Conservation (phyloP, 2,888 invertebrate species). For the Noctua janthe region DNA sequence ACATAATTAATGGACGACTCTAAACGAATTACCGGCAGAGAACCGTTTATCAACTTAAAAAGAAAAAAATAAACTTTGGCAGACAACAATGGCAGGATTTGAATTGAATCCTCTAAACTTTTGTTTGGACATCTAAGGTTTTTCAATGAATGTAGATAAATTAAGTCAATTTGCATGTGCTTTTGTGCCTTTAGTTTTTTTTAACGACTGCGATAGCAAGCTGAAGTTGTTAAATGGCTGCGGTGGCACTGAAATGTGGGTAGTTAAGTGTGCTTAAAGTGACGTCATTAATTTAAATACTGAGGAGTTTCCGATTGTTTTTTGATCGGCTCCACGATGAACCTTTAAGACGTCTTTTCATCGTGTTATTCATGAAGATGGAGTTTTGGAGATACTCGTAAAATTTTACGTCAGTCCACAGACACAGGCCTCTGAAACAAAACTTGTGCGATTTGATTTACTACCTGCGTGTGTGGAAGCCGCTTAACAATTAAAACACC, state of each 20-base stretch:
- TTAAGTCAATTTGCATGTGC: conserved; percentile 70
- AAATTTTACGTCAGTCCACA: background rate
- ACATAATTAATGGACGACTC: conserved; percentile 82
- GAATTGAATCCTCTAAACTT: conserved; percentile 85
- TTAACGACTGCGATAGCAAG: conserved; percentile 52
- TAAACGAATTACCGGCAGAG: conserved; percentile 72
- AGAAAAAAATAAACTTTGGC: conserved; percentile 77
- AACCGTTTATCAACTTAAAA: conserved; percentile 81
- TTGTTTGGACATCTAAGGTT: conserved; percentile 79
- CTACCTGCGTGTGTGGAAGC: background rate
- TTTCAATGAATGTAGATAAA: conserved; percentile 73
- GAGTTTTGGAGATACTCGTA: background rate
- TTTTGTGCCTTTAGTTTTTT: conserved; percentile 61
- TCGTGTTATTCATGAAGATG: background rate
- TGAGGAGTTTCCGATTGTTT: background rate
- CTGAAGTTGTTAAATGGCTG: conserved; percentile 61
- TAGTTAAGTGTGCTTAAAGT: conserved; percentile 23
- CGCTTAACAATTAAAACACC: background rate
- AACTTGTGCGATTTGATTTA: background rate
- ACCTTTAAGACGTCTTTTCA: background rate
- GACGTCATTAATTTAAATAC: conserved; percentile 31
- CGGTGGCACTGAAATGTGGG: conserved; percentile 49
- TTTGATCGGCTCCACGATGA: background rate
- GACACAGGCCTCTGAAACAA: background rate
- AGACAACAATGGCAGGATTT: conserved; percentile 88